Percentiles rank a stretch among this genome's conserved stretches.
Evolutionary conservation across 2,797 vertebrate genomes (phyloP).

Genomic region (Kryptolebias ocellatus): DNA sequence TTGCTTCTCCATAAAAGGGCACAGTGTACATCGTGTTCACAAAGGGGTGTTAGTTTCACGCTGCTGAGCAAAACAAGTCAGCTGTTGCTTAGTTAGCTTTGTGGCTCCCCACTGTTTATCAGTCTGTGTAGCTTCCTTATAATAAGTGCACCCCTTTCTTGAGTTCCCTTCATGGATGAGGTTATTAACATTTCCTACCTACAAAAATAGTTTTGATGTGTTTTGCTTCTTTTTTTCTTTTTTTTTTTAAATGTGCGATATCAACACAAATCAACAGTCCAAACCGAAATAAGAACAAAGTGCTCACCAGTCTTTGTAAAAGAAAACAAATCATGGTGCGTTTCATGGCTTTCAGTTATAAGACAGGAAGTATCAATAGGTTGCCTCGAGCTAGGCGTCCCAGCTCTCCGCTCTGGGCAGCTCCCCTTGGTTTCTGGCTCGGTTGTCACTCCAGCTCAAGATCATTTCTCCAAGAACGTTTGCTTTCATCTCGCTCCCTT

Average conservation of each 20-base stretch:
- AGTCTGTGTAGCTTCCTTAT: constrained; percentile 15
- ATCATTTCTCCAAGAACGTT: constrained; percentile 50
- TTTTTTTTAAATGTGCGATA: constrained; percentile 51
- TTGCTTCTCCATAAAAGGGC: constrained; percentile 80
- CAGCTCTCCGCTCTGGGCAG: constrained; percentile 40
- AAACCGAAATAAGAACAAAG: constrained; percentile 68
- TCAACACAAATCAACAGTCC: constrained; percentile 70
- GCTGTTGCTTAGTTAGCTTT: constrained; percentile 37
- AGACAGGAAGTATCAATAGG: constrained; percentile 74
- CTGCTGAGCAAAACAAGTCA: constrained; percentile 45
- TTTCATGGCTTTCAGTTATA: constrained; percentile 86
- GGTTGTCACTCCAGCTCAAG: constrained; percentile 60
- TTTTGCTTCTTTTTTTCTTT: constrained; percentile 58
- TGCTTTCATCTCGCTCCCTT: constrained; percentile 58
- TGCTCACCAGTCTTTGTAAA: constrained; percentile 76
- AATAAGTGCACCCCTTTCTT: constrained; percentile 19
- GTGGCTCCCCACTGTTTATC: constrained; percentile 36
- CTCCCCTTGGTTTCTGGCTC: constrained; percentile 45
- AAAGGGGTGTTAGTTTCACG: constrained; percentile 57
- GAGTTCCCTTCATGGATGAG: constrained; percentile 41
- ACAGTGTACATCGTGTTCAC: constrained; percentile 73
- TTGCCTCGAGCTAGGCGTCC: constrained; percentile 53
- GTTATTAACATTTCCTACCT: constrained; percentile 65
- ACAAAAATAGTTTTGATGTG: constrained; percentile 75
- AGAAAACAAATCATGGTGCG: constrained; percentile 76